Base-by-base conservation (phyloP, 2,113 vertebrate genomes). In the Etheostoma spectabile region DNA sequence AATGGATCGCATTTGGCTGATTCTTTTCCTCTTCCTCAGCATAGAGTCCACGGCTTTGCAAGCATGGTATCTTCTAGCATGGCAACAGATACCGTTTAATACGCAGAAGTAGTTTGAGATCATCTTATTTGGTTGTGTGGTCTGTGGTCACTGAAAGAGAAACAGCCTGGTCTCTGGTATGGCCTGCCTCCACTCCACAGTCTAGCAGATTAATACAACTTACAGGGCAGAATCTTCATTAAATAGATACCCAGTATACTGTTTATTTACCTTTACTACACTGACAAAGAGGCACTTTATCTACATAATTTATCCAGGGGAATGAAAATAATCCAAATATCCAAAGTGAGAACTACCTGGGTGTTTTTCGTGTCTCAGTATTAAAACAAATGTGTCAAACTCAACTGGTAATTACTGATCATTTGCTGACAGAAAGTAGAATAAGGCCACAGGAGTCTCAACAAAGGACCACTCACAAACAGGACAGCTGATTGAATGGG, bases 401-500 rank as follows among this genome's bases (percentile, higher is more conserved):
- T 74, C 19, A 72, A 66, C 48, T 6, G 2, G 49, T 74, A 74
- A 45, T 75, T 62, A 53, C 42, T 51, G 60, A 59, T 73, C 52
- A 80, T 81, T 73, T 73, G 35, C 63, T n/a, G 33, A 74, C 70
- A 68, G 42, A 52, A 67, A 64, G 24, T 52, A 7, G 18, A 77
- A 51, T 62, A 4, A 24, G 14, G 13, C 27, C 66, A 45, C 27
- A 24, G 6, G 33, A 64, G 69, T 45, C 73, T 79, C 53, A 48
- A 73, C 38, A 76, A 62, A 64, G 53, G 53, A 53, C 45, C 2
- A 60, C 14, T 77, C 52, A 59, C 82, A 86, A 87, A 60, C 74
- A 82, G 22, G 30, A 30, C n/a, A 74, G 21, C 21, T 45, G 57
- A 68, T 51, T 83, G 56, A 65, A 77, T 45, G 46, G 7, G 3